phyloP scores from a whole-genome alignment of 2,888 invertebrate species.

The Nasonia oneida region DNA sequence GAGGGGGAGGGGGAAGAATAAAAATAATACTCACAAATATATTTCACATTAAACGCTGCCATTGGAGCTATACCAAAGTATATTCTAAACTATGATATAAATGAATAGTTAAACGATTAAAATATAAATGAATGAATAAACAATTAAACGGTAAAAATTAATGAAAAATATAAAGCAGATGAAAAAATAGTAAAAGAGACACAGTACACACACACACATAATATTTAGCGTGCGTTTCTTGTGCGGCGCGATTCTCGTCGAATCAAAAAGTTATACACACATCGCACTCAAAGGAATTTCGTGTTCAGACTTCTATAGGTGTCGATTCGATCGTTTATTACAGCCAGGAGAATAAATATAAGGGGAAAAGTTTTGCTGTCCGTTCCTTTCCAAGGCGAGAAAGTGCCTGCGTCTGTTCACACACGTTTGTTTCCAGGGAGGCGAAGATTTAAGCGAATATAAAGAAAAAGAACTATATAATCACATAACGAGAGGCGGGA shows the following conservation, averaged over 20 bases:
- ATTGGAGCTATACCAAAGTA: slow-evolving; percentile 75
- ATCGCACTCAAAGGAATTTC: slow-evolving; percentile 46
- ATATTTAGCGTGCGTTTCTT: slow-evolving; percentile 6
- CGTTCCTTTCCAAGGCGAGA: slow-evolving; percentile 9
- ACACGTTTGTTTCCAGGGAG: slow-evolving; percentile 21
- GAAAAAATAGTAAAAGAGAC: background rate
- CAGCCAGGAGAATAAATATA: background rate
- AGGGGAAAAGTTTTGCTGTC: background rate
- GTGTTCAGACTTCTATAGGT: slow-evolving; percentile 36
- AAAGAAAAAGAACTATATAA: background rate
- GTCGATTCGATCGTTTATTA: slow-evolving; percentile 7
- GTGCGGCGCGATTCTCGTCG: slow-evolving; percentile 67
- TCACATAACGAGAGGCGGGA: background rate
- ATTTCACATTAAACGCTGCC: slow-evolving; percentile 76
- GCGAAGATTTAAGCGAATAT: background rate
- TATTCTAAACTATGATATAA: slow-evolving; percentile 76
- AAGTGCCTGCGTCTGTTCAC: slow-evolving; percentile 52
- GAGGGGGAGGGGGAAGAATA: background rate
- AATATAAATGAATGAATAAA: slow-evolving; percentile 56
- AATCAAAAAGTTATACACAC: slow-evolving; percentile 60
- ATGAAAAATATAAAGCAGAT: background rate
- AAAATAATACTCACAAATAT: slow-evolving; percentile 67
- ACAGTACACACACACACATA: slow-evolving; percentile 6
- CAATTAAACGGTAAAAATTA: slow-evolving; percentile 39
- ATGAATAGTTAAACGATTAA: slow-evolving; percentile 64